Evolutionary conservation across 2,888 invertebrate species (phyloP), one percentile per base, ranked within the genome.

Genomic region (Melikaiella ostensackeni): DNA sequence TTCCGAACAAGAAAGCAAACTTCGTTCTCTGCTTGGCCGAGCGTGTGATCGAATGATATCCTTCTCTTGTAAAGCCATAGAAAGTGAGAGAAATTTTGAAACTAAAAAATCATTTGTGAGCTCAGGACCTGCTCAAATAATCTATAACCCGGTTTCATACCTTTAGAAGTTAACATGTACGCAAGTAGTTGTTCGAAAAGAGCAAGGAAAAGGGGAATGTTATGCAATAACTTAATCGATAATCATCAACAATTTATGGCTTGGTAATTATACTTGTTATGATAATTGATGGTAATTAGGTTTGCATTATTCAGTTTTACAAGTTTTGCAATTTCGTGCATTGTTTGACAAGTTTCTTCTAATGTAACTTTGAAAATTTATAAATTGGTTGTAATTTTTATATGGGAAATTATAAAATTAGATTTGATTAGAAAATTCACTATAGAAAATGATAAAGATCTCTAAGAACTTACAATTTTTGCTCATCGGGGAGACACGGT

Each of bases 81-180:
- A 66, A 66, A 66, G 66, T 66, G 66, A 27, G 42, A 46, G 46
- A 66, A 46, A 66, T 66, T 66, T 66, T n/a, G 24, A 27, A 66
- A 66, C 27, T 35, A 38, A 63, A 27, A 38, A 66, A 24, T 42
- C 6, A 16, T 46, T 9, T n/a, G n/a, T 50, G 8, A 8, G 8
- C 50, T 50, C n/a, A 21, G 50, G n/a, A 50, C 8, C n/a, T 50
- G 50, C 8, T n/a, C 2, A 50, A 50, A 50, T 50, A n/a, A 50
- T 50, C 50, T n/a, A 21, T n/a, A n/a, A 21, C 2, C 42, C 16
- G 42, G 42, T 42, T 42, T 33, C 5, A 42, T 42, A 11, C 42
- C 8, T 21, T 8, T 50, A 2, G n/a, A 21, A n/a, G n/a, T n/a
- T 9, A 21, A n/a, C 50, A 50, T 50, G 8, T n/a, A 50, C n/a